Percentiles rank a stretch among this genome's conserved stretches.
These are phyloP conservation scores for Gonocerus acuteangulatus DNA, from an alignment of 2,888 invertebrate genomes.

Conservation along the genomic window DNA sequence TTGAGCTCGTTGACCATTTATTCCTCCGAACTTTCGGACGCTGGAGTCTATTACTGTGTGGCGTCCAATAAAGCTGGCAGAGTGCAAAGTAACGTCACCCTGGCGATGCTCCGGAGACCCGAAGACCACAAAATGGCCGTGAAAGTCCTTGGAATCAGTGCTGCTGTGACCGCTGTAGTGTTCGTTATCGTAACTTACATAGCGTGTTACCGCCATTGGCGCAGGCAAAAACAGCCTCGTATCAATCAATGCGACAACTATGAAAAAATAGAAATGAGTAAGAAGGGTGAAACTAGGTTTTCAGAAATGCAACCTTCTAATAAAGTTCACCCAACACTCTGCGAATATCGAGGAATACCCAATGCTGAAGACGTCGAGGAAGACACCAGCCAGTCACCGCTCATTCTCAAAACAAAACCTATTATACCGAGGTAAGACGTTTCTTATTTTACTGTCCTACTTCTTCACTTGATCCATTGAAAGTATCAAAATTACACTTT, in stretches of 20 bases:
- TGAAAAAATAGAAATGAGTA: slow-evolving; percentile 70
- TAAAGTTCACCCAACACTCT: slow-evolving; percentile 29
- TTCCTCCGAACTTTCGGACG: slow-evolving; percentile 62
- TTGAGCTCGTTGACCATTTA: slow-evolving; percentile 34
- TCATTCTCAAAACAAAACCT: neutral
- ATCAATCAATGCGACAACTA: slow-evolving; percentile 52
- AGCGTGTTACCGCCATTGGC: slow-evolving; percentile 44
- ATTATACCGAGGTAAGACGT: slow-evolving; percentile 3
- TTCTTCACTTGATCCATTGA: too few species aligned
- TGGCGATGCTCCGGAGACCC: slow-evolving; percentile 48
- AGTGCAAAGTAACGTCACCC: slow-evolving; percentile 63
- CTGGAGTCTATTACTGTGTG: slow-evolving; percentile 66
- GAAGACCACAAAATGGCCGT: slow-evolving; percentile 45
- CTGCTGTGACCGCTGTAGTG: slow-evolving; percentile 56
- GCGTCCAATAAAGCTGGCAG: slow-evolving; percentile 75
- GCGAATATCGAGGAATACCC: slow-evolving; percentile 35
- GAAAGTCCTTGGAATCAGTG: slow-evolving; percentile 58
- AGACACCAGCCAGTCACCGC: neutral
- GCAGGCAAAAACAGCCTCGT: slow-evolving; percentile 29
- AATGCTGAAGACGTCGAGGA: slow-evolving; percentile 34
- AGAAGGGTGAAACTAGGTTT: slow-evolving; percentile 42
- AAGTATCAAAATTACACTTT: too few species aligned
- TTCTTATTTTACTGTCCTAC: too few species aligned
- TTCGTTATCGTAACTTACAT: slow-evolving; percentile 59
- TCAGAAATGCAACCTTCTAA: slow-evolving; percentile 22